A percentile compares a stretch with the other conserved stretches of the same genome.
Evolutionary conservation across 1,140 invertebrate genomes (phyloP).

Genomic region (Neomicropteryx cornuta): DNA sequence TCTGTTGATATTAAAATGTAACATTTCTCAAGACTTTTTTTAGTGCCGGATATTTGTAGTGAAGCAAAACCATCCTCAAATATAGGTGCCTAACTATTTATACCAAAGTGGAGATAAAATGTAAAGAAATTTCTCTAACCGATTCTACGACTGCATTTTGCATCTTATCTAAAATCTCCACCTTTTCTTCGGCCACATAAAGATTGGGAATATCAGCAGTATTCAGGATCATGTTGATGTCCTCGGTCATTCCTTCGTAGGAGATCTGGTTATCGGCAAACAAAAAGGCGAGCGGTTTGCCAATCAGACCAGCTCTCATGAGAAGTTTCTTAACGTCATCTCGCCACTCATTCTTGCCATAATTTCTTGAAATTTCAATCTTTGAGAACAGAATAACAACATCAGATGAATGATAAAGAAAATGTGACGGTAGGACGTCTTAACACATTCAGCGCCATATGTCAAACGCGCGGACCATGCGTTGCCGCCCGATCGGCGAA

Average conservation of each 20-base stretch:
- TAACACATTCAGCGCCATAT: no score
- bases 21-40: no score
- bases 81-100: no score
- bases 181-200: conserved; percentile 82
- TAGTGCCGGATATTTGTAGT: no score
- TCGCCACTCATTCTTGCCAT: conserved; percentile 73
- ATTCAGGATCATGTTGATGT: conserved; percentile 88
- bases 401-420: no score
- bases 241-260: conserved; percentile 87
- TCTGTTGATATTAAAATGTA: no score
- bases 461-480: no score
- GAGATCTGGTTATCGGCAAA: conserved; percentile 74
- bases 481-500: no score
- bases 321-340: conserved; percentile 77
- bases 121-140: no score
- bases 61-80: no score
- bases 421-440: no score
- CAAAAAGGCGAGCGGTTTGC: conserved; percentile 76
- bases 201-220: conserved; percentile 88
- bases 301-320: conserved; percentile 68
- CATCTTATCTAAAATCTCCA: conserved; percentile 89
- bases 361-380: conserved; percentile 74
- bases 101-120: no score
- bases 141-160: conserved; percentile 53
- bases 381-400: conserved; percentile 31